phyloP scores from a whole-genome alignment of 2,888 invertebrate genomes.

The Eubasilissa splendida region DNA sequence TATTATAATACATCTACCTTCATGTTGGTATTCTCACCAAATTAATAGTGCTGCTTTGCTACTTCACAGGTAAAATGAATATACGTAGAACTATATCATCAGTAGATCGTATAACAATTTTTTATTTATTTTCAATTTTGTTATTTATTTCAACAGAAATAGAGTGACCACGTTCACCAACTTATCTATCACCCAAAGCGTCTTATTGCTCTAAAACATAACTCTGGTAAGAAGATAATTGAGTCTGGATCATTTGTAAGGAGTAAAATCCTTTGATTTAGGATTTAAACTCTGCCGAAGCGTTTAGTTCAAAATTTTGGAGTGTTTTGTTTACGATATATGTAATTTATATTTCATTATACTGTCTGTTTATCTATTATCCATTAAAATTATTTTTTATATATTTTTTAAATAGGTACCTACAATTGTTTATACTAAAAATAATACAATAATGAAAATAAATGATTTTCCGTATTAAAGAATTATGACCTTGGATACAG shows the following conservation, averaged over 20 bases:
- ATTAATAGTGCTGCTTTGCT: too few relatives aligned
- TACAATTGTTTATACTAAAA: too few relatives aligned
- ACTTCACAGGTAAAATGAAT: too few relatives aligned
- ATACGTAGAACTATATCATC: too few relatives aligned
- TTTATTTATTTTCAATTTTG: too few relatives aligned
- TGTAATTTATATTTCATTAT: not conserved
- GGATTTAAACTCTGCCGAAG: constrained; percentile 36
- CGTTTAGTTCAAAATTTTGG: constrained; percentile 7
- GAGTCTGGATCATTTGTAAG: constrained; percentile 43
- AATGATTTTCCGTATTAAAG: too few relatives aligned
- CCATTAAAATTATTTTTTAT: not conserved
- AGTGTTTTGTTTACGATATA: constrained; percentile 23
- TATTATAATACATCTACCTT: too few relatives aligned
- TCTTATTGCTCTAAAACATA: constrained; percentile 42
- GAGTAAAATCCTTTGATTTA: constrained; percentile 23
- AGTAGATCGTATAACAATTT: too few relatives aligned
- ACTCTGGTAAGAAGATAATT: constrained; percentile 43
- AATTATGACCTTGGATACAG: too few relatives aligned
- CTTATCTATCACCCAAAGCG: constrained; percentile 1
- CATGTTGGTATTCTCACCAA: too few relatives aligned
- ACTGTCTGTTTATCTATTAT: not conserved
- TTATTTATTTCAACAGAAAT: not conserved
- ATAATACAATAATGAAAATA: too few relatives aligned
- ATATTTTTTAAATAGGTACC: too few relatives aligned
- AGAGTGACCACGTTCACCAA: not conserved